These are phyloP conservation scores for Ecliptopera silaceata DNA, from an alignment of 2,888 invertebrate genomes.

Conservation along the genomic window DNA sequence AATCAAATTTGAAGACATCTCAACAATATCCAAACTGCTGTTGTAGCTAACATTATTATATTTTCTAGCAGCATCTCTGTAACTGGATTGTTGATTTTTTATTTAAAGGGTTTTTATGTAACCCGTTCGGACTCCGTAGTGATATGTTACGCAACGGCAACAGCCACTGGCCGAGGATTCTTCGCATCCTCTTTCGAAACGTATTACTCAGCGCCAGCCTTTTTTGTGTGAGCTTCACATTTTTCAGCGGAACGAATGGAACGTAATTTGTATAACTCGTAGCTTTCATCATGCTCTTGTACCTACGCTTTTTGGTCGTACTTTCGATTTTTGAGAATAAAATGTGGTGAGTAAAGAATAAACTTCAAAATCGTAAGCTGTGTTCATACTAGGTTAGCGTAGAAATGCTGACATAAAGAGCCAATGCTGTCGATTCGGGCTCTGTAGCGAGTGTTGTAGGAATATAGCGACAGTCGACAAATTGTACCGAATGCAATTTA, in stretches of 20 bases:
- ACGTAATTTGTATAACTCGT: constrained; percentile 64
- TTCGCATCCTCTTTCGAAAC: constrained; percentile 50
- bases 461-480: constrained; percentile 42
- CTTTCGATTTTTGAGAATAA: no score
- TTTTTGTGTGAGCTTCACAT: constrained; percentile 62
- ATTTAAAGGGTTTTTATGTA: background rate
- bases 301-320: constrained; percentile 30
- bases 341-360: no score
- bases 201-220: constrained; percentile 57
- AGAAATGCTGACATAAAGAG: constrained; percentile 30
- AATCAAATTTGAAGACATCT: no score
- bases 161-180: constrained; percentile 53
- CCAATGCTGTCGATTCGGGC: constrained; percentile 29
- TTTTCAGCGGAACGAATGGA: constrained; percentile 65
- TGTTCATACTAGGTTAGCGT: background rate
- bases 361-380: background rate
- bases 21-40: no score
- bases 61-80: background rate
- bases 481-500: constrained; percentile 57
- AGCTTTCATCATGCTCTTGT: constrained; percentile 37
- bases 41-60: no score
- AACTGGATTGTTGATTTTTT: background rate
- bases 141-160: constrained; percentile 57
- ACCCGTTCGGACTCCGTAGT: constrained; percentile 31
- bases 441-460: constrained; percentile 3